Evolutionary conservation across 2,113 vertebrate species (phyloP).

Genomic region (Catagonus wagneri): DNA sequence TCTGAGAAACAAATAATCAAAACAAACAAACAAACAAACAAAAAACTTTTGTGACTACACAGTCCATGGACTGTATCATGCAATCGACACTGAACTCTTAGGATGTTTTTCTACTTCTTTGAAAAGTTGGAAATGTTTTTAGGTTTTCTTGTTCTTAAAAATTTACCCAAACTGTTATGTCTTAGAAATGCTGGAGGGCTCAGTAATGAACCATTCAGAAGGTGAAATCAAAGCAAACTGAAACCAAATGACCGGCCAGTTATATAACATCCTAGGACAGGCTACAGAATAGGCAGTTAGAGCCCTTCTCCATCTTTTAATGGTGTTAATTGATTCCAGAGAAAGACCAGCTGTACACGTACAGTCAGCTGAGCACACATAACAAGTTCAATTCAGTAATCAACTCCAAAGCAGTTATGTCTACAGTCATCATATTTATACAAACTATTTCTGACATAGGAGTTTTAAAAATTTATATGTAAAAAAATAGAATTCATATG

Average conservation of each 20-base stretch:
- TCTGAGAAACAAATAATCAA: background rate
- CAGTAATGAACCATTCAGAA: background rate
- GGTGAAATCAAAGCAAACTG: background rate
- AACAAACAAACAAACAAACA: background rate
- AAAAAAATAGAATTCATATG: background rate
- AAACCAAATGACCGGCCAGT: background rate
- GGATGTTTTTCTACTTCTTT: background rate
- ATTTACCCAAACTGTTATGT: background rate
- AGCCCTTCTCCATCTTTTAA: background rate
- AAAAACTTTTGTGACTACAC: background rate
- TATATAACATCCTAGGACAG: background rate
- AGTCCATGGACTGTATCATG: background rate
- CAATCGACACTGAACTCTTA: background rate
- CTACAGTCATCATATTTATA: background rate
- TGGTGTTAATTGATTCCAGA: background rate
- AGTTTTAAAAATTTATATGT: background rate
- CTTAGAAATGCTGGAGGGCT: background rate
- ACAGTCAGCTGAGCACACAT: too few relatives aligned
- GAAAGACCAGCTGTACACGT: background rate
- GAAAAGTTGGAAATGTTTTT: background rate
- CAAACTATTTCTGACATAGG: background rate
- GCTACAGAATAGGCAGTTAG: background rate
- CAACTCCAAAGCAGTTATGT: background rate
- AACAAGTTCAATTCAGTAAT: background rate
- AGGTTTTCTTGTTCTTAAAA: background rate